Base-by-base conservation (phyloP, 2,888 invertebrate species). In the Busseola fusca region DNA sequence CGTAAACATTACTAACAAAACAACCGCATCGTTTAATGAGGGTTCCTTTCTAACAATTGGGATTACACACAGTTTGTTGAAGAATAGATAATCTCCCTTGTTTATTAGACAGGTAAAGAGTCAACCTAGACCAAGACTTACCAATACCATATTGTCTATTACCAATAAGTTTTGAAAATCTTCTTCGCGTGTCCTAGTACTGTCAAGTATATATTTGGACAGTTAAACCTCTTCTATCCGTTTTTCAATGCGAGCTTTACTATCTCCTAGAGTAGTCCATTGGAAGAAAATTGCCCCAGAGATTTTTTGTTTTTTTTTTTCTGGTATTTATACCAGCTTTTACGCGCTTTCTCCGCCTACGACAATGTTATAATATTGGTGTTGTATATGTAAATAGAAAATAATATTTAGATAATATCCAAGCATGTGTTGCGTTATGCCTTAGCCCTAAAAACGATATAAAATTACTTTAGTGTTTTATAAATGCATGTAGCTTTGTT, bases 391-490 rank as follows among this genome's bases (percentile, higher is more conserved):
- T 78, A 57, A 71, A 64, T 78, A 80, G 57, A 58, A 58, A 54
- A n/a, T 60, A 18, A 62, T 62, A 45, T 76, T 30, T 40, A 40
- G 12, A 56, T 50, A 58, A 21, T 77, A 65, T 58, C 25, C 37
- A 57, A 75, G 83, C 83, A 83, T 84, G 83, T 83, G 78, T 84
- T 84, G 81, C 78, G 66, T 82, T 74, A 70, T 80, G 78, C 85
- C 81, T 80, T 52, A 65, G 81, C 59, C 76, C 63, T 74, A 25
- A 42, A 68, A 71, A 59, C 14, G 18, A 30, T 16, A 66, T 16
- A 40, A 63, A 54, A 54, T 34, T 27, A 34, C 57, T 21, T 34
- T 12, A 14, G 10, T 45, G 5, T 9, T 30, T 63, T 34, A 54
- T 30, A 64, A 57, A 62, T 76, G 77, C 81, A 80, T 80, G 77